These are phyloP conservation scores for Lophura nycthemera DNA, from an alignment of 2,113 vertebrate genomes.

Conservation along the genomic window DNA sequence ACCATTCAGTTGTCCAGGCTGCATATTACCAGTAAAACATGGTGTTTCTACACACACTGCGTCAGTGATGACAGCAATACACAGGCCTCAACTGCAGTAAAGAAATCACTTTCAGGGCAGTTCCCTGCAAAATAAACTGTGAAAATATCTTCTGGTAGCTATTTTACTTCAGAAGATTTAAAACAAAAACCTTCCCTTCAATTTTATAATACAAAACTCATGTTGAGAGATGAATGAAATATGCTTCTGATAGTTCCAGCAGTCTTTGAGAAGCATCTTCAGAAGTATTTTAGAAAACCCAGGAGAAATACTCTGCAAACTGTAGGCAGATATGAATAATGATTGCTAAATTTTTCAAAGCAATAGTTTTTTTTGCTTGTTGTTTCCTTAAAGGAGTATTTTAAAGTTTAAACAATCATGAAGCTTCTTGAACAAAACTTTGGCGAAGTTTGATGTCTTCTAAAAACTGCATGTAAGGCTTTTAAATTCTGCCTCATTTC, in stretches of 20 bases:
- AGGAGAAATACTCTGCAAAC: not conserved
- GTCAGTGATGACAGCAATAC: slow-evolving; percentile 10
- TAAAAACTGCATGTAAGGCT: not conserved
- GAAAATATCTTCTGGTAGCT: slow-evolving; percentile 1
- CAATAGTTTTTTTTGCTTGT: not conserved
- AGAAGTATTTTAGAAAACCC: not conserved
- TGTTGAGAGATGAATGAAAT: not conserved
- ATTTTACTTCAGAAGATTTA: not conserved
- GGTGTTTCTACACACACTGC: not conserved
- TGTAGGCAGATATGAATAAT: not conserved
- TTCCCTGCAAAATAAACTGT: not conserved
- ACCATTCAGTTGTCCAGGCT: slow-evolving; percentile 20
- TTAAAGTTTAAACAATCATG: not conserved
- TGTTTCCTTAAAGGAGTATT: not conserved
- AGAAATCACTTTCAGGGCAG: not conserved
- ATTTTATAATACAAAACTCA: not conserved
- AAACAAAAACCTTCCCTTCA: not conserved
- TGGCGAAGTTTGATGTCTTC: not conserved
- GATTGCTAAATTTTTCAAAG: not conserved
- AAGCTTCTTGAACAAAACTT: not conserved
- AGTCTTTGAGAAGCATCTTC: not conserved
- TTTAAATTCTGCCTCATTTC: not conserved
- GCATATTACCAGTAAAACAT: slow-evolving; percentile 27
- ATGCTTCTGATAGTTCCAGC: not conserved
- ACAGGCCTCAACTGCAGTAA: not conserved